These are phyloP conservation scores for Sebastes miniatus DNA, from an alignment of 2,797 vertebrate species.

Conservation along the genomic window DNA sequence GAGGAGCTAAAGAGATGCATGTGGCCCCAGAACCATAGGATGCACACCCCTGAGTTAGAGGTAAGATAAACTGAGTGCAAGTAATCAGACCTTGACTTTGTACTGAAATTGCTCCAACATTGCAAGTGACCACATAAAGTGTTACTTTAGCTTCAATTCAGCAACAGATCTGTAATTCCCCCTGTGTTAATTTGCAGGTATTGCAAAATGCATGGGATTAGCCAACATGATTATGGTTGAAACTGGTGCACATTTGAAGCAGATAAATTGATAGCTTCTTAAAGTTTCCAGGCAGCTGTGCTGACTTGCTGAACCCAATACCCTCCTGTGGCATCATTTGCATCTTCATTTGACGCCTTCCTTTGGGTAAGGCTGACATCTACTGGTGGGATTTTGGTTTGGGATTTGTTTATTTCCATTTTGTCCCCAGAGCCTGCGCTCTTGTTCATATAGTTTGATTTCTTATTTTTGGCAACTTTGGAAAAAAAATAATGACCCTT, in stretches of 20 bases:
- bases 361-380: slow-evolving; percentile 54
- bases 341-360: neutral
- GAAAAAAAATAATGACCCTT: neutral
- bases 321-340: neutral
- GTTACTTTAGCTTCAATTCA: neutral
- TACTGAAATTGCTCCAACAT: neutral
- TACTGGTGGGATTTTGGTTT: slow-evolving; percentile 26
- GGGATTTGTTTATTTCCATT: neutral
- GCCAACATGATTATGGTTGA: neutral
- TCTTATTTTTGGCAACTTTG: neutral
- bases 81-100: neutral
- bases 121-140: neutral
- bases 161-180: neutral
- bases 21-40: no score
- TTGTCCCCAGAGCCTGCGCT: neutral
- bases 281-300: neutral
- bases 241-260: neutral
- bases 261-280: neutral
- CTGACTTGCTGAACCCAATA: slow-evolving; percentile 1
- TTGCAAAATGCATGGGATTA: neutral
- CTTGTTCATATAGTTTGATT: neutral
- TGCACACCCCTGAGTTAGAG: no score
- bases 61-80: neutral
- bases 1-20: no score
- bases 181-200: neutral